Conservation (phyloP, 2,888 invertebrate genomes). For the Pachydiplax longipennis region DNA sequence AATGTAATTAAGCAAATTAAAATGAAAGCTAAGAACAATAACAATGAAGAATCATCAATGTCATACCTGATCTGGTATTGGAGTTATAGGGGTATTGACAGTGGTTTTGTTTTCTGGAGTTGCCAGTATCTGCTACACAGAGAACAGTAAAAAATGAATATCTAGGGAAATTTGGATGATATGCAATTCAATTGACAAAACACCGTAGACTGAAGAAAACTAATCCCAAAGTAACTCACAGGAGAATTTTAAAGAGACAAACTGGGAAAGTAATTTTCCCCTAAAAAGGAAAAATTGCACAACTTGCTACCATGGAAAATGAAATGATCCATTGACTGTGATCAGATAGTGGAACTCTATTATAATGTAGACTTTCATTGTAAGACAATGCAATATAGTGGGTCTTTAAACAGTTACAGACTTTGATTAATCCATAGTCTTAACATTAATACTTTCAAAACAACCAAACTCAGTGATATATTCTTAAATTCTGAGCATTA, state of each 20-base stretch:
- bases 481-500: no score
- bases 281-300: background rate
- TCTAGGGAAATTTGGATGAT: constrained; percentile 46
- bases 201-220: background rate
- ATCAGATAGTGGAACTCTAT: no score
- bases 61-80: constrained; percentile 62
- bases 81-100: constrained; percentile 60
- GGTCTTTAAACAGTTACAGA: no score
- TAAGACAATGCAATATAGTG: no score
- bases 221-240: background rate
- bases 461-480: no score
- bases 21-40: constrained; percentile 31
- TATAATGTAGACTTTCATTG: no score
- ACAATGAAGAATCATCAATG: constrained; percentile 38
- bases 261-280: background rate
- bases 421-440: no score
- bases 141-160: constrained; percentile 55
- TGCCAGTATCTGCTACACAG: constrained; percentile 50
- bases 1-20: constrained; percentile 15
- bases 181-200: background rate
- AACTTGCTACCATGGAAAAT: background rate
- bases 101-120: constrained; percentile 60
- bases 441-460: no score
- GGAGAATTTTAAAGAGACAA: background rate
- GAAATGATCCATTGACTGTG: background rate